Evolutionary conservation across 37 sponge, comb jelly and placozoan genomes (phyloP), one percentile per base, ranked within the genome.

Genomic region (Crambe crambe): DNA sequence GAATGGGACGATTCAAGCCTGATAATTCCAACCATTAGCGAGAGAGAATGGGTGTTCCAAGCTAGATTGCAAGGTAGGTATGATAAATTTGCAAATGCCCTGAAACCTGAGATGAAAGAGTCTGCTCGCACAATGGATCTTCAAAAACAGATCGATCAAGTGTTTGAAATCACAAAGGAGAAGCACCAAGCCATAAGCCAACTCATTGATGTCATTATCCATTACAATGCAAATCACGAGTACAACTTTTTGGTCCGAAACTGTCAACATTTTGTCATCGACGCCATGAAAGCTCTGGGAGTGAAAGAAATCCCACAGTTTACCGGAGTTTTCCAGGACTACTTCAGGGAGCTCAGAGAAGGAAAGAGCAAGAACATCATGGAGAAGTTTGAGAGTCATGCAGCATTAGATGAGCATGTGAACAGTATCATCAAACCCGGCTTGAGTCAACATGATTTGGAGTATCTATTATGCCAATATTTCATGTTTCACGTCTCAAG

Each of bases 221-320:
- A 39, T 17, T 76, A 76, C 76, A 76, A 76, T 41, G 37, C 10
- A 37, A 22, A 37, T 26, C 59, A 60, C 20, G 51, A 58, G 3
- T 76, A 76, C 34, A 29, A 59, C 37, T 23, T 60, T 20, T 37
- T 60, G 34, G 22, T 22, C 1, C 15, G 62, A 17, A 76, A 76
- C 61, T 76, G 76, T 56, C 60, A 76, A 58, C 51, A 56, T n/a
- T 76, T 76, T 37, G 61, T 76, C 61, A 76, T 39, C 8, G 76
- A 76, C 35, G 76, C 76, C 17, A 37, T 76, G 42, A 58, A 60
- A n/a, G 76, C 76, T 5, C 40, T 76, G n/a, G 61, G 61, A 1
- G 35, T 76, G 20, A 63, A 62, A 2, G 25, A 79, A 37, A n/a
- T 34, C 15, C 39, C 26, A 3, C 25, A 64, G 30, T 67, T 68